Evolutionary conservation across 1,140 invertebrate species (phyloP), one percentile per base, ranked within the genome.

Genomic region (Ectropis grisescens): DNA sequence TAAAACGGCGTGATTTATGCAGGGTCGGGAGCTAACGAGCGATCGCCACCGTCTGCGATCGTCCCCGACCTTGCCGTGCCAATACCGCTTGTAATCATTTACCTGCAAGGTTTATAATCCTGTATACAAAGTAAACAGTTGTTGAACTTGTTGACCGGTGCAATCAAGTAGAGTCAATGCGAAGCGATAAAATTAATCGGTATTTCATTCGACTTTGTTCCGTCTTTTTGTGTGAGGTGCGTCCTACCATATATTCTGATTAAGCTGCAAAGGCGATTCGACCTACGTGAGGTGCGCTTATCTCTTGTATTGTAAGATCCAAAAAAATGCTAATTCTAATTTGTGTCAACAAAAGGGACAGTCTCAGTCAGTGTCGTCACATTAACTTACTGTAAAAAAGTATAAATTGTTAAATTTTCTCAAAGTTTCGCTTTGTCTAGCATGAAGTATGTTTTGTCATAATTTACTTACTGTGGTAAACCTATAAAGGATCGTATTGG

Each of bases 1-100:
- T 80, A 80, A 80, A 80, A 62, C 60, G 55, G 51, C 36, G 64
- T 80, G 75, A 80, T 80, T 80, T 80, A 80, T 78, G 56, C 51
- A 51, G 58, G 67, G 70, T 67, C 69, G 68, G 70, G 66, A 71
- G 69, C 71, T 67, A 75, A 68, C 71, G 67, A 72, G 58, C 61
- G 43, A 51, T 61, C 49, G 60, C 65, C 64, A 62, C 54, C 28
- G 51, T 39, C 26, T 41, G 24, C 30, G 16, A 16, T 13, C 38
- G 33, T 29, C 42, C 33, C 47, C 30, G 42, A n/a, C 24, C 4
- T 10, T 10, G 6, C 24, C 4, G 19, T 9, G 10, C 24, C 6
- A 26, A 10, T 6, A 10, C n/a, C 24, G 10, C 10, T 10, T 26
- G 16, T 26, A 26, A 22, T 26, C n/a, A 26, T n/a, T n/a, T 26